Conservation (phyloP, 2,797 vertebrate genomes). For the Aratinga solstitialis region DNA sequence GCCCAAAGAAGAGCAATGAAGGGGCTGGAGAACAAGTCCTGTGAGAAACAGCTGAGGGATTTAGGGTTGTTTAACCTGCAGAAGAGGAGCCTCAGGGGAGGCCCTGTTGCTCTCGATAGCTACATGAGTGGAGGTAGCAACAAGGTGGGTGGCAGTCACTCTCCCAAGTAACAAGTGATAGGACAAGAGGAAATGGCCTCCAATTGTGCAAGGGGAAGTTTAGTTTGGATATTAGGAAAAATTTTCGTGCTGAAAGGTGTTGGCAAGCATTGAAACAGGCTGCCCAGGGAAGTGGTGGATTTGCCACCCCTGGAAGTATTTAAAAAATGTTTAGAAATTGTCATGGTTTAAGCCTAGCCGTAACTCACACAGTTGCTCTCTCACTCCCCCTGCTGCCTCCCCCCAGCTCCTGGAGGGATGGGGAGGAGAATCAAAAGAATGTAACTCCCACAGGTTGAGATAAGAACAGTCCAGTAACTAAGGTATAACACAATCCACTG, state of each 20-base stretch:
- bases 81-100: not conserved
- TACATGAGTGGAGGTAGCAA: not conserved
- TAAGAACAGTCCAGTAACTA: no score
- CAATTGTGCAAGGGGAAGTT: not conserved
- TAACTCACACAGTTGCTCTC: no score
- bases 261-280: not conserved
- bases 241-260: accelerated
- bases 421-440: no score
- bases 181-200: not conserved
- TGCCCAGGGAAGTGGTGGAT: not conserved
- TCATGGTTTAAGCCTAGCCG: no score
- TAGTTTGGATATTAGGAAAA: not conserved
- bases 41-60: accelerated
- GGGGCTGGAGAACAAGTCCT: not conserved
- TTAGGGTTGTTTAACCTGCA: not conserved
- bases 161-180: not conserved
- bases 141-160: not conserved
- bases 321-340: not conserved
- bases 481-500: no score
- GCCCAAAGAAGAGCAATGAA: not conserved
- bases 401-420: no score
- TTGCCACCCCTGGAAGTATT: not conserved
- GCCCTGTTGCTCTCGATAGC: not conserved
- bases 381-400: no score
- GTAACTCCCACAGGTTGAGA: no score